Evolutionary conservation across 2,888 invertebrate genomes (phyloP).

Genomic region (Lottia gigantea): DNA sequence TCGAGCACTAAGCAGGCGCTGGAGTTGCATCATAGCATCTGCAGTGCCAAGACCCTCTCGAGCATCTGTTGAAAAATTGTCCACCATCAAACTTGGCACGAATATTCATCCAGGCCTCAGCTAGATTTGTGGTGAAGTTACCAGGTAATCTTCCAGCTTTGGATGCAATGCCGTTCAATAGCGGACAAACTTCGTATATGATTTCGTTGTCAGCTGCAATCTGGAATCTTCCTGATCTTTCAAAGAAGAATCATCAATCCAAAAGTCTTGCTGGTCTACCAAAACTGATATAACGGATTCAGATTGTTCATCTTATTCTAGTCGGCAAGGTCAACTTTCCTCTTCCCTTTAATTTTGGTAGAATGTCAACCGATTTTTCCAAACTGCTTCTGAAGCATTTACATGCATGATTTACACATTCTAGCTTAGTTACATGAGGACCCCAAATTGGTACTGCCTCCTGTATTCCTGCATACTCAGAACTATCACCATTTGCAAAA

Average conservation of each 20-base stretch:
- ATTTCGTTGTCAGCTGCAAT: slow-evolving; percentile 16
- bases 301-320: slow-evolving; percentile 12
- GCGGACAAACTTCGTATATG: slow-evolving; percentile 21
- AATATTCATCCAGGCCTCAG: slow-evolving; percentile 36
- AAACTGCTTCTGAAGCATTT: slow-evolving; percentile 23
- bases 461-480: too few species aligned
- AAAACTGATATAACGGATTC: neutral
- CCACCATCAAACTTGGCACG: slow-evolving; percentile 37
- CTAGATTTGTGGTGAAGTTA: too few species aligned
- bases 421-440: slow-evolving; percentile 25
- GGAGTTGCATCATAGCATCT: slow-evolving; percentile 33
- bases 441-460: too few species aligned
- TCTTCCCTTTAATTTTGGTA: slow-evolving; percentile 20
- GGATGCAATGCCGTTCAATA: slow-evolving; percentile 29
- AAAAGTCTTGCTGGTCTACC: slow-evolving; percentile 20
- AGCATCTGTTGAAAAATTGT: slow-evolving; percentile 27
- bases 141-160: too few species aligned
- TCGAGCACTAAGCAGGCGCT: too few species aligned
- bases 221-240: slow-evolving; percentile 13
- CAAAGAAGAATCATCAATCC: slow-evolving; percentile 15
- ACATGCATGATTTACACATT: slow-evolving; percentile 29
- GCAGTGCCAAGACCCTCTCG: slow-evolving; percentile 34
- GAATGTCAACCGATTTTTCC: slow-evolving; percentile 20
- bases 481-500: too few species aligned
- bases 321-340: slow-evolving; percentile 16